Evolutionary conservation across 2,888 invertebrate species (phyloP).

Genomic region (Heterodera filipjevi): DNA sequence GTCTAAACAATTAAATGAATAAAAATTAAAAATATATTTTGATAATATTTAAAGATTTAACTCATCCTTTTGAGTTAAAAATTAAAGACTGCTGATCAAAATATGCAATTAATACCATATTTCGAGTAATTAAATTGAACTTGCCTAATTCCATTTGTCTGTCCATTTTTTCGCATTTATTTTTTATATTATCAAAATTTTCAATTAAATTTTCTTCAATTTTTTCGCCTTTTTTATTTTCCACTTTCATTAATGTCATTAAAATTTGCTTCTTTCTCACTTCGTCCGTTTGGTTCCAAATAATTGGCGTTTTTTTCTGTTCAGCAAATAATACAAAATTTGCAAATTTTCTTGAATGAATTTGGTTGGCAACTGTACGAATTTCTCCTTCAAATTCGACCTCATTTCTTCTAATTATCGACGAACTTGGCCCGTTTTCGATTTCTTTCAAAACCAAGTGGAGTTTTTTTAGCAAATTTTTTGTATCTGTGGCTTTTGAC

Average conservation of each 20-base stretch:
- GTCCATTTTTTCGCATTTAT: background rate
- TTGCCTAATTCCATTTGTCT: background rate
- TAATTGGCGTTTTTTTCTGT: background rate
- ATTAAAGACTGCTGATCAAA: no score
- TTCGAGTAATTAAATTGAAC: no score
- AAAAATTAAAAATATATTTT: background rate
- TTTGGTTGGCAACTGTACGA: background rate
- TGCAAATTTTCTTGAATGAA: background rate
- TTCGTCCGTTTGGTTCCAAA: background rate
- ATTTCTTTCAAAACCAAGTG: background rate
- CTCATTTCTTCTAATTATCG: background rate
- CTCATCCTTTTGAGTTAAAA: no score
- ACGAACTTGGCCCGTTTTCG: no score
- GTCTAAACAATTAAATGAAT: background rate
- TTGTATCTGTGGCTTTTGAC: background rate
- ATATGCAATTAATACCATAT: no score
- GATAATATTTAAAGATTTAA: no score
- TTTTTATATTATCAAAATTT: background rate
- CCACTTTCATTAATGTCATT: background rate
- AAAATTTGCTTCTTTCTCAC: background rate
- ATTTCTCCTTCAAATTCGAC: background rate
- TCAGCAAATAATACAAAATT: background rate
- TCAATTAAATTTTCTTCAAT: background rate
- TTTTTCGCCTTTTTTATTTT: background rate
- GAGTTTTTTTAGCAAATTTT: background rate